Evolutionary conservation across 2,888 invertebrate species (phyloP), one percentile per base, ranked within the genome.

Genomic region (Auanema sp.): DNA sequence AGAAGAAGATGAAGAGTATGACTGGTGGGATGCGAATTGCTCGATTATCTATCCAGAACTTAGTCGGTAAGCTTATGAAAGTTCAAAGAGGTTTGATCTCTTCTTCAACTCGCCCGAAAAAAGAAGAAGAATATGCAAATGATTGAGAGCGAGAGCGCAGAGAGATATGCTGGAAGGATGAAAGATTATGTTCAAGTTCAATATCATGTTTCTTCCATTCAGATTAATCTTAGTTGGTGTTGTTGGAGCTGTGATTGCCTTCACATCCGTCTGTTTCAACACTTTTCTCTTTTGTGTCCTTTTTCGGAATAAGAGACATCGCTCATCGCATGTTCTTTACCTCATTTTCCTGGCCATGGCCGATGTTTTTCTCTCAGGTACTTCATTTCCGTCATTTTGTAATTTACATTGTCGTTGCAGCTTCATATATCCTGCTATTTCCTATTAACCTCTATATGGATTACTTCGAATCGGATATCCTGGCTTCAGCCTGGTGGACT

Each of bases 371-470:
- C 59, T 83, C 10, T 79, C 79, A n/a, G 79, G 78, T 78, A 50
- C 18, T n/a, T n/a, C n/a, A n/a, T n/a, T n/a, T n/a, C n/a, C n/a
- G n/a, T n/a, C n/a, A n/a, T n/a, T n/a, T n/a, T n/a, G n/a, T n/a
- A n/a, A n/a, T n/a, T n/a, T n/a, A n/a, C n/a, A n/a, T n/a, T n/a
- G n/a, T n/a, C n/a, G n/a, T n/a, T n/a, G n/a, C 66, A 79, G 81
- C 68, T 8, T 76, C 80, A 11, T 81, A 81, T 61, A 76, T 81
- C 50, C 64, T 81, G 14, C 64, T 81, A n/a, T 81, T 81, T 60
- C 76, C 79, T 40, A 70, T 78, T 16, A 81, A 78, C 55, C 44
- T 81, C 16, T 78, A 76, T 64, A 81, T 81, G 79, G 81, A 81
- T 63, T 78, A 73, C 58, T 81, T 77, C 59, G 71, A 72, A n/a